Conservation (phyloP, 2,888 invertebrate genomes). For the Taphrorychus bicolor region DNA sequence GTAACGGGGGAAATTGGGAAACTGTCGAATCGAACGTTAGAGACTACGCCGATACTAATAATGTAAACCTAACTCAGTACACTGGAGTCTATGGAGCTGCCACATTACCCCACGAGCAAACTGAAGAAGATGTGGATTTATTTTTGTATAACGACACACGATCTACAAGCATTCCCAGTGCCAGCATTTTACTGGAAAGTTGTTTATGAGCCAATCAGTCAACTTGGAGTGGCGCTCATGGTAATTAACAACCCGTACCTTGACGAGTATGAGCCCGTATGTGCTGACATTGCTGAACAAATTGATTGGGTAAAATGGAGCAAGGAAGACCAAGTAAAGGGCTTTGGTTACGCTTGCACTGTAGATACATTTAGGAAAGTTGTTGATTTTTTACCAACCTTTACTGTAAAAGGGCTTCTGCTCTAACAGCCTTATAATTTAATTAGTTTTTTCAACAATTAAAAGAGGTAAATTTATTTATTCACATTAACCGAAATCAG, state of each 20-base stretch:
- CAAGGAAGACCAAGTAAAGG: slow-evolving; percentile 57
- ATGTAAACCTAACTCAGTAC: slow-evolving; percentile 59
- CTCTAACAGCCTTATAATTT: too few relatives aligned
- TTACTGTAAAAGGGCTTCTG: slow-evolving; percentile 57
- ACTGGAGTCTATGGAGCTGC: slow-evolving; percentile 64
- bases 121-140: slow-evolving; percentile 46
- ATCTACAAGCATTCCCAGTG: slow-evolving; percentile 61
- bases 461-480: too few relatives aligned
- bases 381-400: slow-evolving; percentile 63
- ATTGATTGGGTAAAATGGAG: slow-evolving; percentile 68
- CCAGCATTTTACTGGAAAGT: slow-evolving; percentile 68
- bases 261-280: slow-evolving; percentile 46
- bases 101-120: slow-evolving; percentile 63
- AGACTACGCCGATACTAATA: slow-evolving; percentile 55
- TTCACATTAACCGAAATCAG: too few relatives aligned
- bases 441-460: too few relatives aligned
- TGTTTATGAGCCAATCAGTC: slow-evolving; percentile 62
- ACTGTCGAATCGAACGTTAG: slow-evolving; percentile 61
- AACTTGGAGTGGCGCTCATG: slow-evolving; percentile 66
- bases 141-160: slow-evolving; percentile 49
- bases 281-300: slow-evolving; percentile 63
- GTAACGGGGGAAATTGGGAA: slow-evolving; percentile 68
- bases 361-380: slow-evolving; percentile 64
- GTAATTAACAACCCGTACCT: slow-evolving; percentile 69
- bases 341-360: slow-evolving; percentile 70